Base-by-base conservation (phyloP, 2,113 vertebrate genomes). In the Galbula dea region DNA sequence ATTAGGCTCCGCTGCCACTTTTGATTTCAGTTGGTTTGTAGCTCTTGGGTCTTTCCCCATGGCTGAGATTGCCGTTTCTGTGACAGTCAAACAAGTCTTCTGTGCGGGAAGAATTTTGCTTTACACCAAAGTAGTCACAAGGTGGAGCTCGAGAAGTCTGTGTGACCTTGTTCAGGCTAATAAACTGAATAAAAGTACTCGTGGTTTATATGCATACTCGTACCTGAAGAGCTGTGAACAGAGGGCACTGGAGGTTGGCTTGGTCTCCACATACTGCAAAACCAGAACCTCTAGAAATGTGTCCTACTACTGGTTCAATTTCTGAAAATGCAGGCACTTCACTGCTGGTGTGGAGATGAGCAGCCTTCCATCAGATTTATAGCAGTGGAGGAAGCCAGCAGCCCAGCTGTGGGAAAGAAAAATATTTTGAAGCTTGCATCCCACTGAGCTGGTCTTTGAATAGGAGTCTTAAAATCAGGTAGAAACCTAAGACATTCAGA, bases 141-240 rank as follows among this genome's bases (percentile, higher is more conserved):
- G 97, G 82, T 97, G 97, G 97, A 92, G 79, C 97, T 94, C 94
- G 73, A 49, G 92, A 92, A 72, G 62, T 39, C 69, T 2, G 3
- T 71, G 51, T 83, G 87, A 34, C 62, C 74, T 54, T 22, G 41
- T 62, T 48, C 6, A 3, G 11, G 9, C 32, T 49, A 10, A 7
- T 29, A 37, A 43, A 63, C 5, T 7, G 36, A 45, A 2, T 4
- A 16, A 52, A 72, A 74, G 15, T 21, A 36, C n/a, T 75, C 1
- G 0, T 36, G 30, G 15, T 49, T 92, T 72, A 6, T 34, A 6
- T 29, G 48, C 2, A 0, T 46, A 19, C 8, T 22, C 15, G 0
- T 11, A 45, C 39, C 61, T 39, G 30, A 30, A 71, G n/a, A 83
- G 24, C 63, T 48, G 55, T 13, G 51, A 74, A 49, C 39, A 52